These are phyloP conservation scores for Calosoma granatense DNA, from an alignment of 1,140 invertebrate species.

Conservation along the genomic window DNA sequence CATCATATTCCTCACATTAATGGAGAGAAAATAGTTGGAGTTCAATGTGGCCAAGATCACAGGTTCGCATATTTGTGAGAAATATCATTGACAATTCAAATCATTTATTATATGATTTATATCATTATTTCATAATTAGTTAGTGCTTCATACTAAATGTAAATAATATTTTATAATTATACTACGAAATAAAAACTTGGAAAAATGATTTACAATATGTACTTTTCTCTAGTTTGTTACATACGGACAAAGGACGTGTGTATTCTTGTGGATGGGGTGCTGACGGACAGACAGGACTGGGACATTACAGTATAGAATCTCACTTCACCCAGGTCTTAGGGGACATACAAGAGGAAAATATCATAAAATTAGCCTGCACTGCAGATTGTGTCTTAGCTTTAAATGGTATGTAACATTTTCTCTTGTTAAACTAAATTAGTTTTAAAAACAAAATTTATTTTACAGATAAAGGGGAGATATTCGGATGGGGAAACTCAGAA, in stretches of 20 bases:
- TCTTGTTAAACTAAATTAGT: neutral
- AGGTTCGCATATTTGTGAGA: no score
- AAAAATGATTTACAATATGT: slow-evolving; percentile 16
- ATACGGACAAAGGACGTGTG: slow-evolving; percentile 70
- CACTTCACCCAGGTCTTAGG: slow-evolving; percentile 57
- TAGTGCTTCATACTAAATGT: slow-evolving; percentile 4
- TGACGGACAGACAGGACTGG: slow-evolving; percentile 88
- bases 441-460: slow-evolving; percentile 15
- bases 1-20: slow-evolving; percentile 56
- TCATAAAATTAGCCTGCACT: slow-evolving; percentile 67
- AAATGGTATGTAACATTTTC: slow-evolving; percentile 49
- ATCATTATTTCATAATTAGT: neutral
- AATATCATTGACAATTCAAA: no score
- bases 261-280: slow-evolving; percentile 89
- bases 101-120: neutral
- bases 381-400: slow-evolving; percentile 85
- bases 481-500: slow-evolving; percentile 96
- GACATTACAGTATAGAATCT: slow-evolving; percentile 51
- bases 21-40: slow-evolving; percentile 48
- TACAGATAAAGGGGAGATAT: slow-evolving; percentile 82
- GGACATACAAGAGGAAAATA: slow-evolving; percentile 72
- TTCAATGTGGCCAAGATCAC: slow-evolving; percentile 84
- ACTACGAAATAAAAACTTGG: neutral
- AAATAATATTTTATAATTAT: slow-evolving; percentile 3
- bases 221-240: slow-evolving; percentile 56